Evolutionary conservation across 2,888 invertebrate species (phyloP).

Genomic region (Junonia oenone): DNA sequence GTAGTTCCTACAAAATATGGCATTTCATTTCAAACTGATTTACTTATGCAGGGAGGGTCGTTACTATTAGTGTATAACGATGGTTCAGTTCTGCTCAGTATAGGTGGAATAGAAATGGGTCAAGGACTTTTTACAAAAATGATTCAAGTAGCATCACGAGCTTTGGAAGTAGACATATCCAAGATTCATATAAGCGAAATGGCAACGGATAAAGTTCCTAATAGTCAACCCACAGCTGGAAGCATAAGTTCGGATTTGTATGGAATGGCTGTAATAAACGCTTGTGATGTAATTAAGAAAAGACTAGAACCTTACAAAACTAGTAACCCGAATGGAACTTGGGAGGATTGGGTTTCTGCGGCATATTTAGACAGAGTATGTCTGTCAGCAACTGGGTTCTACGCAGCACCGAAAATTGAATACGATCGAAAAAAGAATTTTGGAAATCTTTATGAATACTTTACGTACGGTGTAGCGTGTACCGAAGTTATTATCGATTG

Average conservation of each 20-base stretch:
- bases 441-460: constrained; percentile 87
- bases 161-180: constrained; percentile 79
- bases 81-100: constrained; percentile 88
- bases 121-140: constrained; percentile 95
- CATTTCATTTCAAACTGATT: constrained; percentile 83
- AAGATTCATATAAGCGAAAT: constrained; percentile 87
- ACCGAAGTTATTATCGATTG: constrained; percentile 93
- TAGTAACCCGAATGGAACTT: constrained; percentile 83
- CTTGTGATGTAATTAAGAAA: constrained; percentile 83
- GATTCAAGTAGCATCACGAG: constrained; percentile 88
- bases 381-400: constrained; percentile 87
- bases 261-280: constrained; percentile 89
- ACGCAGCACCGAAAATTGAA: constrained; percentile 83
- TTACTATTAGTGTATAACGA: constrained; percentile 87
- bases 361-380: constrained; percentile 85
- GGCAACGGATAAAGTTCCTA: constrained; percentile 89
- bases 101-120: constrained; percentile 94
- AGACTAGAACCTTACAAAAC: constrained; percentile 83
- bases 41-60: constrained; percentile 88
- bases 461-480: constrained; percentile 87
- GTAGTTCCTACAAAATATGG: constrained; percentile 88
- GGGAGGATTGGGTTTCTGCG: constrained; percentile 87
- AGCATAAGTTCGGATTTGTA: constrained; percentile 89
- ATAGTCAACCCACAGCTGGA: constrained; percentile 88
- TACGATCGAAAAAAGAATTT: constrained; percentile 81